A percentile compares a stretch with the other conserved stretches of the same genome.
Evolutionary conservation across 2,888 invertebrate species (phyloP).

Genomic region (Petrolisthes manimaculis): DNA sequence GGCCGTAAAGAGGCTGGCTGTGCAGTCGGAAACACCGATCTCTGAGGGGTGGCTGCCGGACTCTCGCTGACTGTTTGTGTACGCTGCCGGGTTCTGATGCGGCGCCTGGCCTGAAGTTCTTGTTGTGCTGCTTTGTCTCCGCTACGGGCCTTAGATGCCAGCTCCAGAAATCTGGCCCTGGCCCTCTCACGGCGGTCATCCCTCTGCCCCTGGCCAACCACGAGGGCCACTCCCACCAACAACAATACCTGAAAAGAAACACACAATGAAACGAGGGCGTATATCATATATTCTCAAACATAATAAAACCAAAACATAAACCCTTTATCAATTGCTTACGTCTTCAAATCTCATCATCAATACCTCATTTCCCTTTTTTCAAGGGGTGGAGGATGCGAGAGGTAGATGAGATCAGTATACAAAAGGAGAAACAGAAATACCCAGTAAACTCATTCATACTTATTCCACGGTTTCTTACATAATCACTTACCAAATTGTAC

Average conservation of each 20-base stretch:
- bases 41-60: slow-evolving; percentile 21
- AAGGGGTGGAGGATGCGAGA: too few relatives aligned
- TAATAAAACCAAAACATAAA: too few relatives aligned
- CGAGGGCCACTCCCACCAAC: slow-evolving; percentile 23
- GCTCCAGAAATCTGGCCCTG: slow-evolving; percentile 41
- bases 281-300: too few relatives aligned
- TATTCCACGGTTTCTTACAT: too few relatives aligned
- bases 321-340: too few relatives aligned
- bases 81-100: neutral
- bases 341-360: too few relatives aligned
- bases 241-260: slow-evolving; percentile 6
- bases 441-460: too few relatives aligned
- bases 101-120: slow-evolving; percentile 39
- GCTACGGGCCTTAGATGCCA: slow-evolving; percentile 39
- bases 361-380: too few relatives aligned
- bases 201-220: slow-evolving; percentile 17
- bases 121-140: slow-evolving; percentile 48
- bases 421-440: too few relatives aligned
- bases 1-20: neutral
- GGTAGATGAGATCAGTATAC: too few relatives aligned
- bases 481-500: too few relatives aligned
- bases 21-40: slow-evolving; percentile 29
- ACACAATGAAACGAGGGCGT: too few relatives aligned
- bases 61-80: neutral
- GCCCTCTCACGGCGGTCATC: slow-evolving; percentile 8